Evolutionary conservation across 2,113 vertebrate species (phyloP), one percentile per base, ranked within the genome.

Genomic region (Colaptes auratus): DNA sequence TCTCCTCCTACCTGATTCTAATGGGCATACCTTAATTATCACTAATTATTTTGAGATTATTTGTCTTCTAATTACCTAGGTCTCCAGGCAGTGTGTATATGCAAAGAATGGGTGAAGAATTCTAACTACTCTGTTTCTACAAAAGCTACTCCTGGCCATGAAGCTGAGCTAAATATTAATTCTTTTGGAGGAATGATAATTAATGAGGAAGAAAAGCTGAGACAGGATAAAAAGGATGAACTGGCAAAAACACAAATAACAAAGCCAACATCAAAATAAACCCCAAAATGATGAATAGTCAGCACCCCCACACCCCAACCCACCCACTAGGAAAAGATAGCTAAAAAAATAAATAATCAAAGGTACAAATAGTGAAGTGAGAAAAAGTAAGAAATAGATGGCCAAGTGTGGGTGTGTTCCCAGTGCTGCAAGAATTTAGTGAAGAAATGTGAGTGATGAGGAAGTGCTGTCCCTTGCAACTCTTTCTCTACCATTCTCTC

Each of bases 11-110:
- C 30, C 25, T 39, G 65, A 69, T 42, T 56, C 53, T 86, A 81
- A 87, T 60, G 53, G 50, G 6, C 71, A 88, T 81, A 72, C 14
- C 9, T 24, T 86, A 78, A 86, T 87, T 85, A 60, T 81, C 35
- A 52, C 17, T 90, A 67, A 64, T 91, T 78, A 60, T 86, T 58
- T 36, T 73, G 70, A 92, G 95, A 93, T 75, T 94, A 60, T 79
- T 30, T 60, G 20, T 72, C 20, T 71, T 86, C 52, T 79, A 88
- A 86, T 91, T 93, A 67, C 65, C 46, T 90, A 36, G 30, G 19
- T 86, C 60, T 69, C 64, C 79, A 81, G 39, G 42, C 5, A 63
- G 17, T 72, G 55, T 23, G 23, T 42, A 50, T 60, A 56, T 60
- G 12, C 14, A 86, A 70, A 83, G 8, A 21, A 42, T 70, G 31